A percentile compares a stretch with the other conserved stretches of the same genome.
These are phyloP conservation scores for Augochlora pura DNA, from an alignment of 1,140 invertebrate species.

Conservation along the genomic window DNA sequence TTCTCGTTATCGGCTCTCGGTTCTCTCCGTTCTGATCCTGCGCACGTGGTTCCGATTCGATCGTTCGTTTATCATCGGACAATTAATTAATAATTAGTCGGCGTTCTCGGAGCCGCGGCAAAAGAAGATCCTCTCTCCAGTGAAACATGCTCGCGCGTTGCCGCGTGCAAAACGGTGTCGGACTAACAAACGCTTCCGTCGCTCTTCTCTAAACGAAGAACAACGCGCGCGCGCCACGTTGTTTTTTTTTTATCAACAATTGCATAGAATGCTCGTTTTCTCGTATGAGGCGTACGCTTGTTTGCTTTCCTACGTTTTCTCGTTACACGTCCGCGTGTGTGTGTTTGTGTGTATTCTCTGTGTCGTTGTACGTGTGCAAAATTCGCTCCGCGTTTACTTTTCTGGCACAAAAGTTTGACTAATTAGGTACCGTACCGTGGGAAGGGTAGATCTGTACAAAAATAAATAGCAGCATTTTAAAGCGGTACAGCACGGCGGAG, in stretches of 20 bases:
- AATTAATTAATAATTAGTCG: not conserved
- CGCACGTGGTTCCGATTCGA: too few relatives aligned
- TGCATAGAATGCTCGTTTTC: slow-evolving; percentile 25
- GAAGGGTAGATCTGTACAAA: slow-evolving; percentile 74
- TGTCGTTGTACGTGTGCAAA: slow-evolving; percentile 17
- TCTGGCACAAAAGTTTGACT: slow-evolving; percentile 71
- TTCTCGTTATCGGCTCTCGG: slow-evolving; percentile 3
- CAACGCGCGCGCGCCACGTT: slow-evolving; percentile 26
- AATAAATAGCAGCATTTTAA: slow-evolving; percentile 72
- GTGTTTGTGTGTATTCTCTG: not conserved
- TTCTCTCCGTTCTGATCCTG: not conserved
- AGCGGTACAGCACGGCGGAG: slow-evolving; percentile 36
- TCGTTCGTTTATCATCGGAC: too few relatives aligned
- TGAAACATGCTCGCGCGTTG: not conserved
- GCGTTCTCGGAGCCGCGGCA: not conserved
- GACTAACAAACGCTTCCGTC: slow-evolving; percentile 29
- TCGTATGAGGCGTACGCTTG: not conserved
- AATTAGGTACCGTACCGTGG: slow-evolving; percentile 51
- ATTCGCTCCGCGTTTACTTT: slow-evolving; percentile 61
- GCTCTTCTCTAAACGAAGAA: slow-evolving; percentile 12
- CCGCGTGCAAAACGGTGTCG: slow-evolving; percentile 14
- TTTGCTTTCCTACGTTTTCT: not conserved
- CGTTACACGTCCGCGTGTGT: too few relatives aligned
- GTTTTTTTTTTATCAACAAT: slow-evolving; percentile 43
- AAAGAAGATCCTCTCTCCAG: slow-evolving; percentile 1